phyloP scores from a whole-genome alignment of 2,888 invertebrate species.

The Orgyia antiqua region DNA sequence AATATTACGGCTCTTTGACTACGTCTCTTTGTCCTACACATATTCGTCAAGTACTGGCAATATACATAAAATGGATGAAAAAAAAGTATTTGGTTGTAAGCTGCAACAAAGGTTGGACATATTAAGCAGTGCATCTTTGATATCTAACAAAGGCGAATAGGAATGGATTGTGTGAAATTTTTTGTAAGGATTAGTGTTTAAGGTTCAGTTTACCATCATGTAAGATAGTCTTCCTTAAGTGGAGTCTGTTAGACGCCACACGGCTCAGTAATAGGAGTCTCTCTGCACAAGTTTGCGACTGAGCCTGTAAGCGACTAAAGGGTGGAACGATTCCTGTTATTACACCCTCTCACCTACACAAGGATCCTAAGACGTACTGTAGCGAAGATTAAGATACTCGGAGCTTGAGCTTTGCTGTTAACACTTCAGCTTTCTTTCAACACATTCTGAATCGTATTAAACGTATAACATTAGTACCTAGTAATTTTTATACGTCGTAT shows the following conservation, averaged over 20 bases:
- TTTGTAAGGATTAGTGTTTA: slow-evolving; percentile 37
- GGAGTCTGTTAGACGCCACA: slow-evolving; percentile 58
- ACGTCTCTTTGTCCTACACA: slow-evolving; percentile 54
- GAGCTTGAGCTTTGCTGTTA: slow-evolving; percentile 63
- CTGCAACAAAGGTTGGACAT: too few species aligned
- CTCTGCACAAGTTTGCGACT: slow-evolving; percentile 62
- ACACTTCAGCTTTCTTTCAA: slow-evolving; percentile 48
- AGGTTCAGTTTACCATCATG: slow-evolving; percentile 47
- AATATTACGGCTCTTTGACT: slow-evolving; percentile 72
- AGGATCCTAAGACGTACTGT: slow-evolving; percentile 62
- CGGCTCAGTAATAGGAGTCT: slow-evolving; percentile 67
- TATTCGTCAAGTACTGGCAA: too few species aligned
- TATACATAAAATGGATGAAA: too few species aligned
- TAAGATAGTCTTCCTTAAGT: slow-evolving; percentile 59
- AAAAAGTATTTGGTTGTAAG: too few species aligned
- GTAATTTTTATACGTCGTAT: too few species aligned
- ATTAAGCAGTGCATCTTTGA: too few species aligned
- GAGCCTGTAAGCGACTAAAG: slow-evolving; percentile 52
- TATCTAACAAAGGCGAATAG: too few species aligned
- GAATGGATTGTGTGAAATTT: too few species aligned
- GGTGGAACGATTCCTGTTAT: slow-evolving; percentile 62
- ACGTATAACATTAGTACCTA: too few species aligned
- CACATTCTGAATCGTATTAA: neutral
- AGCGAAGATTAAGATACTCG: slow-evolving; percentile 71
- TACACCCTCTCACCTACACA: slow-evolving; percentile 75